phyloP scores from a whole-genome alignment of 2,797 vertebrate genomes.

The Pitangus sulphuratus region DNA sequence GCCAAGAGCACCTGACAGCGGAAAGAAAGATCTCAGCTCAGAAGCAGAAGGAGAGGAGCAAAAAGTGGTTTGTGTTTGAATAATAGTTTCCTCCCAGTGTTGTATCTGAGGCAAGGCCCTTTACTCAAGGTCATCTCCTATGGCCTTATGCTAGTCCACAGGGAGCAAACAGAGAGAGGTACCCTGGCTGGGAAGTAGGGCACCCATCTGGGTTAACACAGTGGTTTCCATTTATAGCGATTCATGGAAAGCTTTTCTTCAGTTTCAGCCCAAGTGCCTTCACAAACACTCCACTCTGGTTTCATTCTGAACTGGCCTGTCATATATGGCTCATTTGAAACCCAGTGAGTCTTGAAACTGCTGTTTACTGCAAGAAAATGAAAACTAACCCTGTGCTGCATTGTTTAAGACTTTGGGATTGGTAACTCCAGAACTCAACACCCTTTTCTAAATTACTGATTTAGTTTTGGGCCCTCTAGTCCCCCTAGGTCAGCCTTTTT shows the following conservation, averaged over 20 bases:
- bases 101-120: not conserved
- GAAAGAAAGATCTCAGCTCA: not conserved
- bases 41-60: not conserved
- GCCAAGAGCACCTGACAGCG: not conserved
- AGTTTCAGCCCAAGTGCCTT: constrained; percentile 38
- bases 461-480: not conserved
- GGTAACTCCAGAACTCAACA: not conserved
- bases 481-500: not conserved
- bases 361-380: constrained; percentile 17
- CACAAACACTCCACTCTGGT: not conserved
- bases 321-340: constrained; percentile 20
- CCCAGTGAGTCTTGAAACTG: constrained; percentile 16
- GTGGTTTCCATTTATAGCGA: not conserved
- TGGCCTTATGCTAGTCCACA: not conserved
- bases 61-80: not conserved
- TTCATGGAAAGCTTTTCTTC: constrained; percentile 61
- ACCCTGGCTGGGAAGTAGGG: not conserved
- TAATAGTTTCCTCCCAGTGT: not conserved
- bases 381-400: not conserved
- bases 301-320: constrained; percentile 43
- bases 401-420: not conserved
- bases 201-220: constrained; percentile 8
- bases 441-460: not conserved
- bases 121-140: not conserved
- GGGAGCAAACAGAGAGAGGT: not conserved